Percentiles rank a stretch among this genome's conserved stretches.
Conservation (phyloP, 1,140 invertebrate species). For the Aphelinus certus region DNA sequence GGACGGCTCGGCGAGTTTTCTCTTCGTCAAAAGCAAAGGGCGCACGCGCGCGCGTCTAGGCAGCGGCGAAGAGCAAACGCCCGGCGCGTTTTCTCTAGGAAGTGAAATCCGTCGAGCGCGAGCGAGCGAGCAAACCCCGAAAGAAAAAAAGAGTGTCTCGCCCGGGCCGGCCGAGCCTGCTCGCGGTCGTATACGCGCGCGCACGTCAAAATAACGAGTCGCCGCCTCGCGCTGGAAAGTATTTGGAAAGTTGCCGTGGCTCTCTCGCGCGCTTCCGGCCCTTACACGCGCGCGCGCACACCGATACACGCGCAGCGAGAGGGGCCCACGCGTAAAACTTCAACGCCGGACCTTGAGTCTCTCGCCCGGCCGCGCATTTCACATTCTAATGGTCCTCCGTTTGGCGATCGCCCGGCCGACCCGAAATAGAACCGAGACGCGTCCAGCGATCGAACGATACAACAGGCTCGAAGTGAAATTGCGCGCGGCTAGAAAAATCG, state of each 20-base stretch:
- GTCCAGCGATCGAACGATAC: constrained; percentile 42
- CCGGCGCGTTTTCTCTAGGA: constrained; percentile 22
- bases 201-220: neutral
- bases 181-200: constrained; percentile 2
- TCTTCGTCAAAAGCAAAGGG: constrained; percentile 33
- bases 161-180: too few species aligned
- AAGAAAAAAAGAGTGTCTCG: constrained; percentile 12
- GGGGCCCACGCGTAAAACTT: constrained; percentile 14
- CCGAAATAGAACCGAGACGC: constrained; percentile 38
- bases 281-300: constrained; percentile 24
- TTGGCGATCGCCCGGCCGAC: too few species aligned
- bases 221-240: constrained; percentile 40
- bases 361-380: constrained; percentile 38
- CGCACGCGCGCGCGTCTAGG: neutral
- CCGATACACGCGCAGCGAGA: neutral
- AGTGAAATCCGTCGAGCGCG: constrained; percentile 27
- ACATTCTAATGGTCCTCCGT: constrained; percentile 51
- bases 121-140: neutral
- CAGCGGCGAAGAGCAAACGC: constrained; percentile 8
- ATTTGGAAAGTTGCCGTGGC: constrained; percentile 48
- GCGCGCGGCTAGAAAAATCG: constrained; percentile 45
- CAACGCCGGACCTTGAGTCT: neutral
- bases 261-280: constrained; percentile 44
- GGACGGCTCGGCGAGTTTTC: too few species aligned
- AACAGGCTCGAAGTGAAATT: constrained; percentile 38